Conservation (phyloP, 2,113 vertebrate genomes). For the Eulacestoma nigropectus region DNA sequence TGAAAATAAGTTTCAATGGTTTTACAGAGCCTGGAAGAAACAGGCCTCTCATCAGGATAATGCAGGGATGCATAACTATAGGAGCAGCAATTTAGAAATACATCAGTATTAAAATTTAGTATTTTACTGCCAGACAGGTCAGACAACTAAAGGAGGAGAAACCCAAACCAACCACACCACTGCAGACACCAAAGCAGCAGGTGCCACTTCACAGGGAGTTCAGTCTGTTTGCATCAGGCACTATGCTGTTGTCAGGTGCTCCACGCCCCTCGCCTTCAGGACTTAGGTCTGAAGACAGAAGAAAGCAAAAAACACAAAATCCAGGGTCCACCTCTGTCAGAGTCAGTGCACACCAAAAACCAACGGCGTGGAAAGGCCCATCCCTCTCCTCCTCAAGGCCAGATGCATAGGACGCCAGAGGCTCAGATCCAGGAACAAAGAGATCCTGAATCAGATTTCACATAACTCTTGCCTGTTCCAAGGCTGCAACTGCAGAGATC, state of each 20-base stretch:
- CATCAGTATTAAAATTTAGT: background rate
- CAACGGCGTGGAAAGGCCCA: fast-evolving
- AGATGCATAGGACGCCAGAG: fast-evolving
- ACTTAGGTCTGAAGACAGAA: background rate
- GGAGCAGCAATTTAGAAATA: background rate
- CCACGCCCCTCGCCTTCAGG: background rate
- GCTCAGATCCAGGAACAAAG: background rate
- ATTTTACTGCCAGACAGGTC: background rate
- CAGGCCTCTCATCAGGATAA: background rate
- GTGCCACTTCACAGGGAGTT: background rate
- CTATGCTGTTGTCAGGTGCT: fast-evolving
- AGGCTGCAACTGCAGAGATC: background rate
- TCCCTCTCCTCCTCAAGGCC: background rate
- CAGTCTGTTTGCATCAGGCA: background rate
- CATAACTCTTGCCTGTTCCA: background rate
- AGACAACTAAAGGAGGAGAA: background rate
- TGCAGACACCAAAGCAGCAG: background rate
- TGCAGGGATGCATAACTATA: fast-evolving
- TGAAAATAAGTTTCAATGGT: background rate
- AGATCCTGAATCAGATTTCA: constrained; percentile 20
- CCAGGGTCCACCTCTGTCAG: background rate
- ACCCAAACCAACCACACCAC: background rate
- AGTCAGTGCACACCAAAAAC: background rate
- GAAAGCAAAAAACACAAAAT: background rate
- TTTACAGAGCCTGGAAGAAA: background rate